Percentiles rank a stretch among this genome's conserved stretches.
These are phyloP conservation scores for Cyprinus carpio DNA, from an alignment of 2,113 vertebrate genomes.

Conservation along the genomic window DNA sequence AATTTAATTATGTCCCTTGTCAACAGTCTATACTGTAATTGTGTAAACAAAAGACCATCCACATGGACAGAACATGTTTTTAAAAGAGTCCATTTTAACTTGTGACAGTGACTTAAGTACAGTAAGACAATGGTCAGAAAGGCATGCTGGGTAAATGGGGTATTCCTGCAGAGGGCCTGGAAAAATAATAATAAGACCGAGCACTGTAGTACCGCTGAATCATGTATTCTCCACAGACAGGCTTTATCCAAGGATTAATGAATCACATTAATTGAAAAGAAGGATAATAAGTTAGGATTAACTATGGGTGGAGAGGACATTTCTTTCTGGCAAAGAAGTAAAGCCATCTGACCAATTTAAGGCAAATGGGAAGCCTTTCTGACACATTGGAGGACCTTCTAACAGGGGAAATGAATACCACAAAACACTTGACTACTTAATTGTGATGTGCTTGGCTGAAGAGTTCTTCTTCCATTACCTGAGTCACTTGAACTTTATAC, in stretches of 20 bases:
- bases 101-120: conserved; percentile 12
- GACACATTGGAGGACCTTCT: background rate
- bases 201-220: conserved; percentile 18
- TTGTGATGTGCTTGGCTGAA: background rate
- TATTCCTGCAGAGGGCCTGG: conserved; percentile 40
- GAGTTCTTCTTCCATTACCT: background rate
- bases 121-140: conserved; percentile 39
- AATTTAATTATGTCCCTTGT: background rate
- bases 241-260: conserved; percentile 55
- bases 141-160: conserved; percentile 38
- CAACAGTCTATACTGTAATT: background rate
- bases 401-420: conserved; percentile 14
- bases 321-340: conserved; percentile 27
- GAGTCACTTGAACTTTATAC: background rate
- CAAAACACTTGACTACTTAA: conserved; percentile 12
- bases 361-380: background rate
- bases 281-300: conserved; percentile 51
- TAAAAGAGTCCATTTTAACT: background rate
- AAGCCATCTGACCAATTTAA: conserved; percentile 43
- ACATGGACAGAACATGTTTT: background rate
- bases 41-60: background rate
- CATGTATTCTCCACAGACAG: conserved; percentile 50
- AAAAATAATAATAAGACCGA: conserved; percentile 43
- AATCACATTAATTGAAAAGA: conserved; percentile 51
- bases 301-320: conserved; percentile 30